Base-by-base conservation (phyloP, 2,113 vertebrate genomes). In the Australoheros scitulus region DNA sequence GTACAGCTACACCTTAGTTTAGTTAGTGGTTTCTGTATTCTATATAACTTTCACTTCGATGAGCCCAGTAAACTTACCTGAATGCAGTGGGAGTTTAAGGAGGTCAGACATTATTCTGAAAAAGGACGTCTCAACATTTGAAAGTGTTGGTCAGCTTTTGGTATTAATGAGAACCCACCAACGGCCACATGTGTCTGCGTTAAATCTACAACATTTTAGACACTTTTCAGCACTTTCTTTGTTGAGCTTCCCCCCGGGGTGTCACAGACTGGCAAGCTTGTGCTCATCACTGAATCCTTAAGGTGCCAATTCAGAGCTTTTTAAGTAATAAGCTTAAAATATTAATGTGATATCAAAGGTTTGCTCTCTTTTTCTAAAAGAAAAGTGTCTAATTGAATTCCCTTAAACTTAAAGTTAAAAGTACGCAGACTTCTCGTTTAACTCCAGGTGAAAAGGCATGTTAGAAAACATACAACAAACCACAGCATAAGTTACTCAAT, bases 281-380 rank as follows among this genome's bases (percentile, higher is more conserved):
- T 63, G 50, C 41, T 77, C 81, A n/a, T 78, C 81, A 43, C 41
- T 43, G 68, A 79, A 76, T 82, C 65, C 75, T 79, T 55, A 43
- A 78, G 82, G 26, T 70, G 68, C 76, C 29, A 20, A 76, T 70
- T 82, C 15, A 24, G 26, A 58, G 2, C 76, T 38, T 79, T 76
- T 64, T 63, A 76, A 32, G 70, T 77, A 52, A 83, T 80, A 55
- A 47, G 32, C 68, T 56, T 82, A 52, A 79, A 82, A 63, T 84
- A 82, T 76, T 76, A 76, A 76, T 61, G 43, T 7, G 11, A 80
- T 57, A 76, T 76, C 68, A 63, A 88, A 52, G 20, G 24, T 36
- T 4, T 0, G 3, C 9, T 7, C 29, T 20, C 20, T 74, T 17
- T 68, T 3, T 17, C 10, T 1, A 1, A 43, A 55, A 61, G 43